A percentile compares a stretch with the other conserved stretches of the same genome.
phyloP scores from a whole-genome alignment of 2,113 vertebrate species.

The Gobio gobio region DNA sequence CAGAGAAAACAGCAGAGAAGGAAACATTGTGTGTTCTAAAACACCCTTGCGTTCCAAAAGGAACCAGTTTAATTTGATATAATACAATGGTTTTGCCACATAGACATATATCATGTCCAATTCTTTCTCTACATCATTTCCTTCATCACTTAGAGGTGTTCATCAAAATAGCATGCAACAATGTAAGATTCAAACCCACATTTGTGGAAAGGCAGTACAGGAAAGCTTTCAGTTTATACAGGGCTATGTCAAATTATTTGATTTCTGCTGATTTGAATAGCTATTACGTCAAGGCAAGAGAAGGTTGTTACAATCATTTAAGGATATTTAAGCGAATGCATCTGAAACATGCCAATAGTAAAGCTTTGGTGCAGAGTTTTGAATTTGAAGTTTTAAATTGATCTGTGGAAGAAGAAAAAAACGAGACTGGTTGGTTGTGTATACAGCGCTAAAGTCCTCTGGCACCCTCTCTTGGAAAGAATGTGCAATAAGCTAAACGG shows the following conservation, averaged over 20 bases:
- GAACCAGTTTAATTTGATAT: constrained; percentile 77
- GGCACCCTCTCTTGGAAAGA: constrained; percentile 69
- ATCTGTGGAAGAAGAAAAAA: neutral
- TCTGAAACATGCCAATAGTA: constrained; percentile 40
- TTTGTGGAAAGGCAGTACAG: constrained; percentile 58
- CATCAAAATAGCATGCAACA: constrained; percentile 74
- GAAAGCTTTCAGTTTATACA: constrained; percentile 44
- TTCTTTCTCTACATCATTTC: constrained; percentile 44
- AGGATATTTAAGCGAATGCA: constrained; percentile 17
- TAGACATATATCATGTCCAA: constrained; percentile 61
- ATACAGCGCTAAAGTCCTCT: constrained; percentile 58
- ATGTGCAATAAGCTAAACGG: constrained; percentile 42
- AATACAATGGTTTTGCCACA: constrained; percentile 73
- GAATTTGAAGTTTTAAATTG: constrained; percentile 20
- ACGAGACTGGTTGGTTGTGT: neutral
- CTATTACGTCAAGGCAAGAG: constrained; percentile 35
- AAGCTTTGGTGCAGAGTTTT: constrained; percentile 68
- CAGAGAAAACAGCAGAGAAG: neutral
- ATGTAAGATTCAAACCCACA: constrained; percentile 60
- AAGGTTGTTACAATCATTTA: constrained; percentile 50
- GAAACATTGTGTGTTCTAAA: constrained; percentile 30
- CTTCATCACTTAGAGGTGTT: constrained; percentile 60
- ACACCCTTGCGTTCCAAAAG: constrained; percentile 64
- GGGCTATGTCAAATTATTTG: constrained; percentile 38
- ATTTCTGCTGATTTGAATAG: constrained; percentile 19